Base-by-base conservation (phyloP, 2,888 invertebrate species). In the Watsonalla binaria region DNA sequence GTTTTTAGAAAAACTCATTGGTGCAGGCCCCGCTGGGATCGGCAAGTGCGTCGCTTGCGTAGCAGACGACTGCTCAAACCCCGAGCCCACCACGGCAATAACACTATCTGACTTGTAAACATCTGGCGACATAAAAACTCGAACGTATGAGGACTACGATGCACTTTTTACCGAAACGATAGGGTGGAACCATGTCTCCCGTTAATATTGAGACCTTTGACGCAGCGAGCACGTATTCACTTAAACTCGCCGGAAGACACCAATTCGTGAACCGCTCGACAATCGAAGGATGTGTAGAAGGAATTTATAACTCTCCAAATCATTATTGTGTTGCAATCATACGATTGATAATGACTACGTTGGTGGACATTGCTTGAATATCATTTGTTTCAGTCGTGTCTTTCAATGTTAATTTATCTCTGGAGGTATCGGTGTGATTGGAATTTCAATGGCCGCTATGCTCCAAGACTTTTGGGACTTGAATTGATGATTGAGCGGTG, bases 281-380 rank as follows among this genome's bases (percentile, higher is more conserved):
- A 86, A 86, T 86, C 84, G 81, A 83, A 87, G 88, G 88, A 88
- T 87, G 84, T 81, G 72, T 67, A 70, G 62, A 78, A 78, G 79
- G 80, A 83, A 82, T 82, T 82, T 79, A 81, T 84, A 77, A 72
- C 76, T 67, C 74, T 62, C 45, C 56, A 57, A 62, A 63, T 65
- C 56, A 64, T 65, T 63, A 69, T 66, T 60, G 58, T 60, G 61
- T 55, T 63, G 68, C 70, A 70, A 74, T 70, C 68, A 70, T 68
- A 65, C 68, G 66, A 77, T 74, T 70, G 70, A 75, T 82, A 79
- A 84, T 84, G 69, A 72, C 69, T 68, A 63, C 74, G 80, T 81
- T 78, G 80, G 78, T 76, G 78, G 76, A 86, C 80, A 76, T 76
- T 62, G 68, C 59, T 72, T 75, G 82, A 84, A 86, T 84, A 81